Evolutionary conservation across 2,113 vertebrate genomes (phyloP).

Genomic region (Calidris pugnax): DNA sequence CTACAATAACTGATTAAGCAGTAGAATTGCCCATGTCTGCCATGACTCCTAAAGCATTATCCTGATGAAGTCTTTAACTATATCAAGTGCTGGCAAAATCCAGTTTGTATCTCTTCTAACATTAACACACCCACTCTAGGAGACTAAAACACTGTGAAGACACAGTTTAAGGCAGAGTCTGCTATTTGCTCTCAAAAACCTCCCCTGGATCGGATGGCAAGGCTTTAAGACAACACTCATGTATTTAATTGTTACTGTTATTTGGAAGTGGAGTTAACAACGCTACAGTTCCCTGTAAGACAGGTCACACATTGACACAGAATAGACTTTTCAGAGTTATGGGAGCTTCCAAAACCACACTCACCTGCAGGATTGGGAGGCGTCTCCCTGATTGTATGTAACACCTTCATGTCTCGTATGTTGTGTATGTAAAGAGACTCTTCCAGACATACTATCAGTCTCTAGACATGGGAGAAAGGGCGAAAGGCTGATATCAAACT

Average conservation of each 20-base stretch:
- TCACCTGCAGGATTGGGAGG: slow-evolving; percentile 94
- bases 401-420: slow-evolving; percentile 98
- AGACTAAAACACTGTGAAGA: background rate
- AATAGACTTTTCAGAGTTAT: background rate
- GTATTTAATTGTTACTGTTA: background rate
- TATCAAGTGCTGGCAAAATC: background rate
- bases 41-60: background rate
- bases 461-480: slow-evolving; percentile 69
- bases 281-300: background rate
- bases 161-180: background rate
- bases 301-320: rapidly evolving
- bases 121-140: background rate
- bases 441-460: slow-evolving; percentile 97
- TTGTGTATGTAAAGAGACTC: slow-evolving; percentile 99
- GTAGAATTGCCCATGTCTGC: background rate
- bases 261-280: background rate
- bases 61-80: background rate
- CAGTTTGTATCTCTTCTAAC: background rate
- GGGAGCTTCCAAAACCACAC: background rate
- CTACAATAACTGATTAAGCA: background rate
- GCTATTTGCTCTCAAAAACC: background rate
- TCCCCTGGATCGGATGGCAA: background rate
- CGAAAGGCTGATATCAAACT: background rate
- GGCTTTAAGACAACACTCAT: background rate
- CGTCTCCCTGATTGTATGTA: slow-evolving; percentile 98